Conservation (phyloP, 2,888 invertebrate genomes). For the Macrosiphum euphorbiae region DNA sequence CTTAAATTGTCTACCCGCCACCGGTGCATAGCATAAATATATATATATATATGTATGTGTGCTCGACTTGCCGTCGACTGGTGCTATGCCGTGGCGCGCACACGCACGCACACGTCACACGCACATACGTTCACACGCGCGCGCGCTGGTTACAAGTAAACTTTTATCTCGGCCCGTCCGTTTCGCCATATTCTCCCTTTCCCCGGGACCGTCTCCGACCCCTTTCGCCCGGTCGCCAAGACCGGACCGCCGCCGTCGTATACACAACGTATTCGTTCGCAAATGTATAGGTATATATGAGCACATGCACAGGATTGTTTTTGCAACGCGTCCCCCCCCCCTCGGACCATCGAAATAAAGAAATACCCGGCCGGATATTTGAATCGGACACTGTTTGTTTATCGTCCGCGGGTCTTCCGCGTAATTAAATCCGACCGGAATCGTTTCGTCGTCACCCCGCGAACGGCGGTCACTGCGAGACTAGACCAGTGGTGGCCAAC, state of each 20-base stretch:
- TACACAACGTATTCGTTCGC: background rate
- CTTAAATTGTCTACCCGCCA: slow-evolving; percentile 47
- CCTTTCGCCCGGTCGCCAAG: background rate
- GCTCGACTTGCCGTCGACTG: slow-evolving; percentile 18
- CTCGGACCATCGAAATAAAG: background rate
- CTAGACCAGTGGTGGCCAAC: too few relatives aligned
- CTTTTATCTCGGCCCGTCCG: slow-evolving; percentile 56
- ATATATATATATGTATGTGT: background rate
- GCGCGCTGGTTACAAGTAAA: slow-evolving; percentile 55
- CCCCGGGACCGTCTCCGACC: background rate
- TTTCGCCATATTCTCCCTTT: slow-evolving; percentile 46
- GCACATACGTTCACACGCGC: background rate
- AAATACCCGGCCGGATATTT: slow-evolving; percentile 34
- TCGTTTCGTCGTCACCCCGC: background rate
- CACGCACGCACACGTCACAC: background rate
- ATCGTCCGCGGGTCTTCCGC: background rate
- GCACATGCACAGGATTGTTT: background rate
- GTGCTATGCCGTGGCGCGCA: background rate
- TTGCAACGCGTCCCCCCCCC: background rate
- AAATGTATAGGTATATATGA: background rate
- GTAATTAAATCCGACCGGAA: slow-evolving; percentile 20
- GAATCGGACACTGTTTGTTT: slow-evolving; percentile 16
- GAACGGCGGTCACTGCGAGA: background rate
- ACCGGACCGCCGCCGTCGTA: background rate
- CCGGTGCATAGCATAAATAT: background rate